Evolutionary conservation across 2,113 vertebrate species (phyloP).

Genomic region (Pampusana beccarii): DNA sequence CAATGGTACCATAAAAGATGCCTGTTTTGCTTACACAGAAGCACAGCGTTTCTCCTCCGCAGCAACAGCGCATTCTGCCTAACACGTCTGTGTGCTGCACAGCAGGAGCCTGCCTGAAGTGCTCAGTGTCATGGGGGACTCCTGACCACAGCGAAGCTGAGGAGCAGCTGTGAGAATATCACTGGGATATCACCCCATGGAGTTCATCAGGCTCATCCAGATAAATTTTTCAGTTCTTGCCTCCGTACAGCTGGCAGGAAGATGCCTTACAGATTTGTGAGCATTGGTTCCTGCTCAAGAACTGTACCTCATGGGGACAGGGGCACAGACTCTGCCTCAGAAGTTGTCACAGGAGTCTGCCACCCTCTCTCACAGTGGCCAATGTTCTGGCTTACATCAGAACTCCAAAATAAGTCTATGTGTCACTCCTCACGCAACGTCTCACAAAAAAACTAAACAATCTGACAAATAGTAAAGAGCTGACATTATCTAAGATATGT

Average conservation of each 20-base stretch:
- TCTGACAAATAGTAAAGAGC: not conserved
- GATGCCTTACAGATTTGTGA: not conserved
- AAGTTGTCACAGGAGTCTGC: not conserved
- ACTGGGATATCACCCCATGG: not conserved
- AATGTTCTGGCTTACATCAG: not conserved
- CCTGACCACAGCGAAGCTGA: accelerated
- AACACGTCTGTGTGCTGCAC: not conserved
- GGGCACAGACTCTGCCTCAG: not conserved
- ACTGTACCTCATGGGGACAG: not conserved
- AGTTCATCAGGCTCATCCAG: not conserved
- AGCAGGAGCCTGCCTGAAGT: not conserved
- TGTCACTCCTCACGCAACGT: not conserved
- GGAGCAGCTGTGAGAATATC: not conserved
- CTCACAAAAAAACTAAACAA: not conserved
- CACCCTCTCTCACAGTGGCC: not conserved
- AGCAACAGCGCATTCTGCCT: not conserved
- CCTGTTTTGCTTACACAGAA: not conserved
- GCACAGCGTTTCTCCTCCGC: not conserved
- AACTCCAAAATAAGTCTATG: not conserved
- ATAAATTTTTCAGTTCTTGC: not conserved
- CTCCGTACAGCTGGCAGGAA: not conserved
- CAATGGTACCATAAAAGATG: not conserved
- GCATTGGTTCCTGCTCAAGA: not conserved
- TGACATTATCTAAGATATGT: not conserved
- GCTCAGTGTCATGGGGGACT: no score